Evolutionary conservation across 2,888 invertebrate genomes (phyloP), one percentile per base, ranked within the genome.

Genomic region (Tiliacea citrago): DNA sequence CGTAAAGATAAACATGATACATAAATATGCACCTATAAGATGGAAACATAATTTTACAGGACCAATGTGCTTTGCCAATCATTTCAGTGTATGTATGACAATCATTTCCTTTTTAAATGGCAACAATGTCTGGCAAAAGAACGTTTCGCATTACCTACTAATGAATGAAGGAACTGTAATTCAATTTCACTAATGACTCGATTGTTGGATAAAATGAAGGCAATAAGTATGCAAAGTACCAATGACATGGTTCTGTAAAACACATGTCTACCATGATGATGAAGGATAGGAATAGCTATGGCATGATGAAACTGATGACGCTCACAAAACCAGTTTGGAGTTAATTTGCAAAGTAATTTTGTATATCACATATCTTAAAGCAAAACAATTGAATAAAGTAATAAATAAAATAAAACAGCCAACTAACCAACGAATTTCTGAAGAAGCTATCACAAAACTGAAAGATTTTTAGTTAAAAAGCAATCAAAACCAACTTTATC

Each of bases 401-500:
- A 45, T 42, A 47, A 66, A 47, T 39, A 12, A 47, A 79, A 65
- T 35, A 21, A 58, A 79, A 58, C 35, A 53, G 7, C 29, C 18
- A 49, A 70, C 81, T 62, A 68, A 84, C 73, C 77, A 76, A 66
- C 61, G 12, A 71, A 70, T 71, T 55, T 4, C 55, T n/a, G 24
- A 73, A 68, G 68, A 10, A 49, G 68, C 24, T 45, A 49, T n/a
- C 65, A 84, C 71, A 8, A 60, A 77, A 83, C 77, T 83, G 60
- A 71, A 66, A 13, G 21, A 51, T 58, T 51, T 35, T 55, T 49
- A 51, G 21, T 49, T 49, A 39, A 67, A 29, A 67, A 57, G 0
- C 57, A 63, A 71, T 70, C 51, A 62, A 75, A 76, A 65, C 47
- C 13, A 68, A 70, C n/a, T 45, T 81, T 81, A 82, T 82, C 82